phyloP scores from a whole-genome alignment of 2,797 vertebrate species.

The Phrynocephalus guinanensis region DNA sequence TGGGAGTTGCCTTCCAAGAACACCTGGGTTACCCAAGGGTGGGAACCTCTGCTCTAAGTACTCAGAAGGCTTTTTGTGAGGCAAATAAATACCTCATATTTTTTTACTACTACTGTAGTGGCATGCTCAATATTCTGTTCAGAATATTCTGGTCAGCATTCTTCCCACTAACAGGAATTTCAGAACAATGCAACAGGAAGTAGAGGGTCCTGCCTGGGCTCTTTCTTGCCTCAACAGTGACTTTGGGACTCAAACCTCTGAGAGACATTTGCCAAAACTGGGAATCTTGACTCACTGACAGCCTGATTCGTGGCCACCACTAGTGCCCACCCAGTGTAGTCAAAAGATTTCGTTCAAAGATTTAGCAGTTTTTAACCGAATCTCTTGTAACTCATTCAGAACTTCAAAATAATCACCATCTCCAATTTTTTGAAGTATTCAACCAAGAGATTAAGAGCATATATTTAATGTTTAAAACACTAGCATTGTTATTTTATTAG shows the following conservation, averaged over 20 bases:
- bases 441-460: no score
- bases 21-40: no score
- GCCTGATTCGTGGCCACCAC: not conserved
- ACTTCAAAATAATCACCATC: no score
- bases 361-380: not conserved
- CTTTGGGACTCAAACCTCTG: not conserved
- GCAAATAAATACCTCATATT: slow-evolving; percentile 68
- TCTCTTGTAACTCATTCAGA: not conserved
- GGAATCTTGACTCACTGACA: not conserved
- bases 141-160: no score
- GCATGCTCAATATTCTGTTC: slow-evolving; percentile 63
- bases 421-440: no score
- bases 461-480: no score
- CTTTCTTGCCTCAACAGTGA: not conserved
- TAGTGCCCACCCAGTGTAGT: not conserved
- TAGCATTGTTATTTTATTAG: no score
- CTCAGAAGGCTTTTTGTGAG: slow-evolving; percentile 41
- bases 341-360: not conserved
- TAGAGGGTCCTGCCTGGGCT: not conserved
- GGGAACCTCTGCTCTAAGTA: not conserved
- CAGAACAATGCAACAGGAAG: not conserved
- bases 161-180: not conserved
- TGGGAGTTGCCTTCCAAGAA: no score
- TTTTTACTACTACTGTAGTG: slow-evolving; percentile 42
- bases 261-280: not conserved